Evolutionary conservation across 2,888 invertebrate genomes (phyloP).

Genomic region (Diplolepis rosae): DNA sequence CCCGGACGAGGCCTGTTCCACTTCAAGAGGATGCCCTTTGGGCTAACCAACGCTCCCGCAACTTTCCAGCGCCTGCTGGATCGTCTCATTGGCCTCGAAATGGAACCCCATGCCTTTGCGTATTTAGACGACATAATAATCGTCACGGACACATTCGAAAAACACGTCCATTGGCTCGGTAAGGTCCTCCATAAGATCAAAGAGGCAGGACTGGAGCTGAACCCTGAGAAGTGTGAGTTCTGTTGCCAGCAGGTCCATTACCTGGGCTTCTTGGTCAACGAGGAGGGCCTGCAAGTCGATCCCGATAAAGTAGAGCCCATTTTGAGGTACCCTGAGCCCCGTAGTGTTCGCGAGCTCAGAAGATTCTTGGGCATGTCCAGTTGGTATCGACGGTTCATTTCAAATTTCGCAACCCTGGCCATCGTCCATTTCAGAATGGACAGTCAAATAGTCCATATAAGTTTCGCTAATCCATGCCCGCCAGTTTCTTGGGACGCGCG

Average conservation of each 20-base stretch:
- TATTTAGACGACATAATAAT: conserved; percentile 46
- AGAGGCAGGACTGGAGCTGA: too few relatives aligned
- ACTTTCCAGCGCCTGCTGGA: conserved; percentile 50
- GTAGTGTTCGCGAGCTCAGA: conserved; percentile 43
- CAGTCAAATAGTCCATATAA: too few relatives aligned
- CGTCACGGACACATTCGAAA: conserved; percentile 38
- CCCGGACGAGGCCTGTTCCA: conserved; percentile 49
- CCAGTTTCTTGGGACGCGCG: too few relatives aligned
- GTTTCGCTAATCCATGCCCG: too few relatives aligned
- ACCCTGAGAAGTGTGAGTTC: too few relatives aligned
- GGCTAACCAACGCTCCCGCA: conserved; percentile 45
- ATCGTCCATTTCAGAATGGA: too few relatives aligned
- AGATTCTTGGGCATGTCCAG: conserved; percentile 55
- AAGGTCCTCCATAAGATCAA: conserved; percentile 28
- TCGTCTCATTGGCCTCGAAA: conserved; percentile 45
- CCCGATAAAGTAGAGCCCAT: conserved; percentile 38
- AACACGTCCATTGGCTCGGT: conserved; percentile 33
- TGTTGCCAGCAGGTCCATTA: too few relatives aligned
- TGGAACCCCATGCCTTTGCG: conserved; percentile 41
- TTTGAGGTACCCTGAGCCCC: conserved; percentile 44
- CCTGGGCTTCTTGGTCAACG: not conserved
- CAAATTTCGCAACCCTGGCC: conserved; percentile 29
- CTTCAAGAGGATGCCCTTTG: conserved; percentile 43
- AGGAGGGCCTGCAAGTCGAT: not conserved
- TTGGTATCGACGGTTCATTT: conserved; percentile 57